Evolutionary conservation across 2,888 invertebrate genomes (phyloP), one percentile per base, ranked within the genome.

Genomic region (Cephus spinipes): DNA sequence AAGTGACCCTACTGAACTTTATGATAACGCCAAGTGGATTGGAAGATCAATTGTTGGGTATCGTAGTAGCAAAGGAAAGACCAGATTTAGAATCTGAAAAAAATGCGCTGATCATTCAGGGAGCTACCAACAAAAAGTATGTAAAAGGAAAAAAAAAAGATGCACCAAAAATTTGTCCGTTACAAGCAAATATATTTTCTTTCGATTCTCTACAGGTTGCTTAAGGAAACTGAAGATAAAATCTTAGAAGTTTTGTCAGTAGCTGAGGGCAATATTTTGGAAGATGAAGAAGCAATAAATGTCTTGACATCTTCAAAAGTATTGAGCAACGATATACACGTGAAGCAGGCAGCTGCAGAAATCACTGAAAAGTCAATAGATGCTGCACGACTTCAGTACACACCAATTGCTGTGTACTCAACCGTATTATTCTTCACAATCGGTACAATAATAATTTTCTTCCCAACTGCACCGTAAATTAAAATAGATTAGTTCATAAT

Each of bases 21-120:
- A 97, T 97, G 96, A 95, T 98, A 85, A 98, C 98, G 6, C 94
- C 95, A 71, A 96, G 95, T 77, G 98, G 98, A 1, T 92, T 98
- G 36, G 95, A 97, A 92, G 98, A 98, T 89, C 98, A 98, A 90
- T 91, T 98, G 74, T 91, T 98, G 79, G 96, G 97, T 12, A 96
- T 98, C 69, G 97, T 98, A 0, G 98, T 98, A 1, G 98, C 98
- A 0, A 95, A 97, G 81, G 98, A 98, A 91, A 92, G 98, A 77
- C 98, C 98, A 0, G 98, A 98, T 90, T 92, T 98, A 86, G 98
- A 98, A 90, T 95, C 97, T 69, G 97, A 98, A 86, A 98, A 98
- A 90, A 95, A 97, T 86, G 95, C 95, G 81, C 92, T 98, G 23
- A 98, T 98, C 82, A 93, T 97, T 0, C 97, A 98, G 90, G 95